A percentile compares a stretch with the other conserved stretches of the same genome.
These are phyloP conservation scores for Scalopus aquaticus DNA, from an alignment of 2,113 vertebrate species.

Conservation along the genomic window DNA sequence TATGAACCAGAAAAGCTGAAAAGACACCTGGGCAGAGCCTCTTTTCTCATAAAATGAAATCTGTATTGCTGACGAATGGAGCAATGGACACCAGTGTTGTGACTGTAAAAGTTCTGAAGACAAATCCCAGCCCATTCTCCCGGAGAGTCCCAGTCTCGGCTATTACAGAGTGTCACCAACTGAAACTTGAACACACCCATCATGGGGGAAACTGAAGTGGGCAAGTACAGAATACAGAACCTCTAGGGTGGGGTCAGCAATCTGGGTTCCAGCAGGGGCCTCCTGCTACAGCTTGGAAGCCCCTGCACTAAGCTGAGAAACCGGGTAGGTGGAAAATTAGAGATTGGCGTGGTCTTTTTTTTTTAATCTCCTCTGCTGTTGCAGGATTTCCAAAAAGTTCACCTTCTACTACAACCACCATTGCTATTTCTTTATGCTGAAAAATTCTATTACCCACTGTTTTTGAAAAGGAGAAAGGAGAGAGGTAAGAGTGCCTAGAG, in stretches of 20 bases:
- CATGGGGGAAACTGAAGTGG: neutral
- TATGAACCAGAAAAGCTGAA: neutral
- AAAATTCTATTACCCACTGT: neutral
- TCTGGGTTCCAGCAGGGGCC: neutral
- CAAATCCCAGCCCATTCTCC: neutral
- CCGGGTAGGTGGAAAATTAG: neutral
- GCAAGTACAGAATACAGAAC: neutral
- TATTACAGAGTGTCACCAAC: neutral
- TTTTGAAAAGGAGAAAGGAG: neutral
- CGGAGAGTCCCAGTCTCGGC: neutral
- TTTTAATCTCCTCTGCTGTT: neutral
- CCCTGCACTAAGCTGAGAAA: neutral
- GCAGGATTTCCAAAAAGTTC: neutral
- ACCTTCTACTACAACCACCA: neutral
- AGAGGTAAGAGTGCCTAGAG: neutral
- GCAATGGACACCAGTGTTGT: neutral
- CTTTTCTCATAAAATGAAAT: neutral
- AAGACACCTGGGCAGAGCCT: neutral
- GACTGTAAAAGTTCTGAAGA: neutral
- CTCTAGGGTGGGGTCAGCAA: neutral
- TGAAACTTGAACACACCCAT: neutral
- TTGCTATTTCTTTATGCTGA: constrained; percentile 5
- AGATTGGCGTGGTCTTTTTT: neutral
- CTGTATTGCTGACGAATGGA: neutral
- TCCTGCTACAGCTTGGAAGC: neutral